A percentile compares a stretch with the other conserved stretches of the same genome.
These are phyloP conservation scores for Catajapyx aquilonaris DNA, from an alignment of 1,140 invertebrate genomes.

Conservation along the genomic window DNA sequence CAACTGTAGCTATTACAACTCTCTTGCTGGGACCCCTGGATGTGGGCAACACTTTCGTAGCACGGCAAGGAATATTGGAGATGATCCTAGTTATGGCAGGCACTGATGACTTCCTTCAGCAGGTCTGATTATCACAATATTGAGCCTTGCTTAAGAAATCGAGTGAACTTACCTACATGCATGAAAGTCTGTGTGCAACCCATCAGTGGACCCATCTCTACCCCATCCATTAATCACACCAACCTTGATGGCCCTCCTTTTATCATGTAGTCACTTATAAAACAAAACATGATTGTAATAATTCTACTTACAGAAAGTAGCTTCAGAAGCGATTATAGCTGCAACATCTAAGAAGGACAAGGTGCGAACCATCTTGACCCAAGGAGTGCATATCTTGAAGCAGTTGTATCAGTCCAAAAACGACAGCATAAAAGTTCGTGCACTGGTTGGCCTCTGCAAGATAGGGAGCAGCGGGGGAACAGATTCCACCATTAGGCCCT, in stretches of 20 bases:
- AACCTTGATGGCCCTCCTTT: too few relatives aligned
- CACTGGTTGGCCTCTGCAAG: slow-evolving; percentile 89
- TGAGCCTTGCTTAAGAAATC: too few relatives aligned
- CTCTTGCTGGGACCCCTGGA: slow-evolving; percentile 79
- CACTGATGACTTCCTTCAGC: slow-evolving; percentile 60
- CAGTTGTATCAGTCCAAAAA: slow-evolving; percentile 78
- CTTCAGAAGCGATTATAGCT: slow-evolving; percentile 88
- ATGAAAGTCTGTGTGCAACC: not conserved
- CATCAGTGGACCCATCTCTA: not conserved
- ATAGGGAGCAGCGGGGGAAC: slow-evolving; percentile 87
- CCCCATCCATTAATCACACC: too few relatives aligned
- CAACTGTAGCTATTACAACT: slow-evolving; percentile 72
- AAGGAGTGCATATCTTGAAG: slow-evolving; percentile 87
- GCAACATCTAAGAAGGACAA: slow-evolving; percentile 96
- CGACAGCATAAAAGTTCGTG: slow-evolving; percentile 71
- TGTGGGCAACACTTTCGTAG: slow-evolving; percentile 79
- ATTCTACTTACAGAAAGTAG: slow-evolving; percentile 44
- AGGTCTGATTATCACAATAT: slow-evolving; percentile 17
- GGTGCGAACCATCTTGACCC: slow-evolving; percentile 68
- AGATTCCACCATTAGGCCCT: slow-evolving; percentile 79
- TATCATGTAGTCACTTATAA: not conserved
- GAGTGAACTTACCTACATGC: not conserved
- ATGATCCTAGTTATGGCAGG: slow-evolving; percentile 96
- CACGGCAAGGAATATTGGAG: slow-evolving; percentile 78
- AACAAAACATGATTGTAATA: too few relatives aligned